phyloP scores from a whole-genome alignment of 2,888 invertebrate species.

The Ametastegia equiseti region DNA sequence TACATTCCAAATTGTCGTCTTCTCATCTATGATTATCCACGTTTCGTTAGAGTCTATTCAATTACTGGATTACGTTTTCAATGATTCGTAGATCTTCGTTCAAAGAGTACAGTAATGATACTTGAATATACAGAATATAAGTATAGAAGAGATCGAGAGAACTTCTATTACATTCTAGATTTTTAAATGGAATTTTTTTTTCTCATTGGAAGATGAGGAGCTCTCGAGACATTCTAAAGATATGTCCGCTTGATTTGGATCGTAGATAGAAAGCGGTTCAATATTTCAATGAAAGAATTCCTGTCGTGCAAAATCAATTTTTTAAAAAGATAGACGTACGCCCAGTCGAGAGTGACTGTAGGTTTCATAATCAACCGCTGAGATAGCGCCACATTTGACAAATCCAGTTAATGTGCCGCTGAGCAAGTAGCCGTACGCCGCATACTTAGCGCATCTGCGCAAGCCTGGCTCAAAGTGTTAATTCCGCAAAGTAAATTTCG shows the following conservation, averaged over 20 bases:
- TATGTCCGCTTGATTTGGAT: not conserved
- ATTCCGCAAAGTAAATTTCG: not conserved
- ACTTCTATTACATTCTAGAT: not conserved
- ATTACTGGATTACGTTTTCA: not conserved
- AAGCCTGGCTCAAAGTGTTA: not conserved
- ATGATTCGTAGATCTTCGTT: not conserved
- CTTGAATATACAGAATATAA: not conserved
- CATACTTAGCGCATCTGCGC: conserved; percentile 23
- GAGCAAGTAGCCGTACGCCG: not conserved
- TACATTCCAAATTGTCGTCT: too few species aligned
- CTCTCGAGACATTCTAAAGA: not conserved
- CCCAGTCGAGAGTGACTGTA: not conserved
- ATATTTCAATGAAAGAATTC: not conserved
- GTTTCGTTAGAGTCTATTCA: too few species aligned
- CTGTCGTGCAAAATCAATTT: conserved; percentile 34
- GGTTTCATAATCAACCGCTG: not conserved
- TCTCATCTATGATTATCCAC: too few species aligned
- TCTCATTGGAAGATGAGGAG: not conserved
- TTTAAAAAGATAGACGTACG: conserved; percentile 37
- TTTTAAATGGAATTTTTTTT: not conserved
- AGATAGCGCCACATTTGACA: not conserved
- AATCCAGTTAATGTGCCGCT: too few species aligned
- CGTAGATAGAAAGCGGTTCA: not conserved
- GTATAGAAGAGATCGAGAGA: not conserved
- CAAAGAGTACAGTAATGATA: not conserved